Evolutionary conservation across 2,888 invertebrate species (phyloP).

Genomic region (Calliphora vomitoria): DNA sequence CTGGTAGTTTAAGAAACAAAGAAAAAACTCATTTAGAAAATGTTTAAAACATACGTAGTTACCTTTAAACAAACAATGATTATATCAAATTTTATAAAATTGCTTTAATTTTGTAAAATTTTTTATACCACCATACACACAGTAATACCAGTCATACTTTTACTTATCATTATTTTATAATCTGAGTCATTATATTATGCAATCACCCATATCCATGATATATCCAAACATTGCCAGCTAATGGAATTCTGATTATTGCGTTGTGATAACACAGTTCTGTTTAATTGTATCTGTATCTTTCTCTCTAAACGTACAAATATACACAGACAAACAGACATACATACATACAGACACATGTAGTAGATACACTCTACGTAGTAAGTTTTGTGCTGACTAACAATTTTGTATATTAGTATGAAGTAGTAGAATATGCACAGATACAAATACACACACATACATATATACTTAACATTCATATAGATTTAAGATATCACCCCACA

Average conservation of each 20-base stretch:
- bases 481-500: conserved; percentile 73
- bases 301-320: conserved; percentile 71
- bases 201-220: conserved; percentile 75
- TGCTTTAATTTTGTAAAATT: background rate
- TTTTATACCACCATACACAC: background rate
- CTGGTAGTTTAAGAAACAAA: too few species aligned
- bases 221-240: conserved; percentile 79
- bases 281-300: conserved; percentile 83
- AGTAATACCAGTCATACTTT: background rate
- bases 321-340: conserved; percentile 32
- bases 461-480: conserved; percentile 74
- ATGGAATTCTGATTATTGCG: conserved; percentile 84
- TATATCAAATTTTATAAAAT: background rate
- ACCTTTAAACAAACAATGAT: background rate
- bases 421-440: conserved; percentile 62
- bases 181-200: conserved; percentile 50
- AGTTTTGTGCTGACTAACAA: conserved; percentile 74
- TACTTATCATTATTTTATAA: conserved; percentile 36
- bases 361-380: conserved; percentile 36
- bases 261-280: conserved; percentile 83
- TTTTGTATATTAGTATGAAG: conserved; percentile 62
- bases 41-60: too few species aligned
- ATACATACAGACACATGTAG: background rate
- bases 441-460: conserved; percentile 35
- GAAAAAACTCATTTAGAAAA: too few species aligned